phyloP scores from a whole-genome alignment of 1,140 invertebrate genomes.

The Drosophila suzukii region DNA sequence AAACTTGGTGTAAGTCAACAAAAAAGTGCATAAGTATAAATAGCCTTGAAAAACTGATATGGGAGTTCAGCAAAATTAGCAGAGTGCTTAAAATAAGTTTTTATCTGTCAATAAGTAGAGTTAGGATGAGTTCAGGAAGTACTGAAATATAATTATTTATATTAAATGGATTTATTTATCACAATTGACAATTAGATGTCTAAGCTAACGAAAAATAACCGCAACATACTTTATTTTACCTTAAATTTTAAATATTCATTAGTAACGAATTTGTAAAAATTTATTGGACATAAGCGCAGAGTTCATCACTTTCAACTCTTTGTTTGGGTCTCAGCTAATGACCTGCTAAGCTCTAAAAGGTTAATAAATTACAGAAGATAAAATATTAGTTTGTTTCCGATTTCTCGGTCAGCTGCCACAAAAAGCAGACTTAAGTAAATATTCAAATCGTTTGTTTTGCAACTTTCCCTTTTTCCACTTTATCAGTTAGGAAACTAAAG shows the following conservation, averaged over 20 bases:
- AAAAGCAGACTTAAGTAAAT: neutral
- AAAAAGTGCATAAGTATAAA: neutral
- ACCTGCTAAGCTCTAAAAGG: conserved; percentile 17
- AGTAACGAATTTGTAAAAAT: neutral
- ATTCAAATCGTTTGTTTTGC: neutral
- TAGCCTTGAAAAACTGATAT: conserved; percentile 13
- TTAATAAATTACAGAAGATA: conserved; percentile 40
- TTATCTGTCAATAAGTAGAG: no score
- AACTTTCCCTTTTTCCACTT: conserved; percentile 28
- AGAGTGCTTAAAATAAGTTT: neutral
- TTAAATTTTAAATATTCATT: neutral
- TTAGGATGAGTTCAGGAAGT: no score
- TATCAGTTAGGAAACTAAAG: conserved; percentile 19
- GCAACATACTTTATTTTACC: neutral
- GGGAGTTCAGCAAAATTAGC: no score
- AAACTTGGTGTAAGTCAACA: neutral
- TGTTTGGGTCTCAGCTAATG: conserved; percentile 19
- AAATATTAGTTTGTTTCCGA: conserved; percentile 27
- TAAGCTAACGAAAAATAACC: no score
- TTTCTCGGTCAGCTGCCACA: neutral
- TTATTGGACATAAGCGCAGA: neutral
- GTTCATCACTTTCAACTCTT: conserved; percentile 17
- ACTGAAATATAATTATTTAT: no score
- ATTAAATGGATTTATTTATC: no score
- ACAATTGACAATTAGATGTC: no score